Base-by-base conservation (phyloP, 2,888 invertebrate species). In the Theretra japonica region DNA sequence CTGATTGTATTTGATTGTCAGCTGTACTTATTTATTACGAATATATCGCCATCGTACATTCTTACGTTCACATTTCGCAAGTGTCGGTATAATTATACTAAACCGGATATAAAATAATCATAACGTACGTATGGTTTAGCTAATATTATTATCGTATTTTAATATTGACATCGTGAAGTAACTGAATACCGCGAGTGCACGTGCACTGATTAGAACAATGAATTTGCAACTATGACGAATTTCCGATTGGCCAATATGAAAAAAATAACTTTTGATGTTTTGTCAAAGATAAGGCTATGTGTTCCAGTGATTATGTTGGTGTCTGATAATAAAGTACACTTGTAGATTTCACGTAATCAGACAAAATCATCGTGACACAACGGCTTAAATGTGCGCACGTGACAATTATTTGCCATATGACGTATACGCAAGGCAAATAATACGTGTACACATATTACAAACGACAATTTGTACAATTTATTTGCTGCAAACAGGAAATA, bases 291-390 rank as follows among this genome's bases (percentile, higher is more conserved):
- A 71, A 69, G 8, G n/a, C 56, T 41, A 56, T 53, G 56, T 69
- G 68, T 69, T 69, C 50, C 28, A 53, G 68, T 73, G 73, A 70
- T 69, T 71, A 71, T 48, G 56, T 48, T 65, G 23, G 65, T 71
- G 60, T 70, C 33, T 71, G 69, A 73, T 73, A 71, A 71, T 70
- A 57, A 48, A 65, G 25, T 58, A 73, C 71, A 73, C 58, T 73
- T 73, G 73, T 71, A 73, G 73, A 72, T 68, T 70, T 70, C 68
- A 68, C 70, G 56, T 72, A 70, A 70, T 70, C 70, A 69, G 65
- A 59, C 58, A 53, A 57, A 50, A 58, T 69, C 69, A 68, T 48
- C 68, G 53, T 70, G 56, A 60, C 25, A 70, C 48, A 41, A 57
- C 71, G 48, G 50, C 65, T 50, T 50, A 70, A 53, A 70, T 68